A percentile compares a stretch with the other conserved stretches of the same genome.
Conservation (phyloP, 2,888 invertebrate genomes). For the Hydriomena furcata region DNA sequence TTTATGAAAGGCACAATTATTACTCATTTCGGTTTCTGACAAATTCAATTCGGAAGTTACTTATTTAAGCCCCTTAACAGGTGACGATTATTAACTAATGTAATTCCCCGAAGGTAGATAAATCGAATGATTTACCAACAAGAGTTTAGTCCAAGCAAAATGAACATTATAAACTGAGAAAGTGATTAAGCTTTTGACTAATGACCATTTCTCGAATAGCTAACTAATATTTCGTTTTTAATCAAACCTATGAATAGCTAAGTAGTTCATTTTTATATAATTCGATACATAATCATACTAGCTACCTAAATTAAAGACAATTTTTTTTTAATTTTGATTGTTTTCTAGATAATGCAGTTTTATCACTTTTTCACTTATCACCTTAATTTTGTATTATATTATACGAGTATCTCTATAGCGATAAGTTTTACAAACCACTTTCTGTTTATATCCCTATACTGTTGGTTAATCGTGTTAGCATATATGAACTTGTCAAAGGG, state of each 20-base stretch:
- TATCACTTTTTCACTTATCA: too few relatives aligned
- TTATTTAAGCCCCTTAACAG: conserved; percentile 34
- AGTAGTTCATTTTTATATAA: too few relatives aligned
- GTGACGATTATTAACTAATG: conserved; percentile 30
- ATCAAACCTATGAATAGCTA: too few relatives aligned
- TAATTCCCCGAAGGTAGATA: conserved; percentile 12
- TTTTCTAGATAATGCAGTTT: too few relatives aligned
- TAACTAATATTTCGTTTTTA: background rate
- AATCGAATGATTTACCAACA: conserved; percentile 6
- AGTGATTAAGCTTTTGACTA: background rate
- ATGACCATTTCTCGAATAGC: background rate
- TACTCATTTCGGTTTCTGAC: conserved; percentile 28
- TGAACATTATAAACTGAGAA: background rate
- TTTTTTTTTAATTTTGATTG: too few relatives aligned
- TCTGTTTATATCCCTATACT: too few relatives aligned
- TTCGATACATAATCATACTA: too few relatives aligned
- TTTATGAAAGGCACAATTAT: conserved; percentile 18
- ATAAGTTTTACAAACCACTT: too few relatives aligned
- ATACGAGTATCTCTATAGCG: too few relatives aligned
- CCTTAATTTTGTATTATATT: too few relatives aligned
- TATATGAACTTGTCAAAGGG: conserved; percentile 24
- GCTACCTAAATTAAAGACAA: too few relatives aligned
- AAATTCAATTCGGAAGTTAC: conserved; percentile 37
- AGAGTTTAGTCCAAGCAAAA: background rate
- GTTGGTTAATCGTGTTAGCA: background rate